A percentile compares a stretch with the other conserved stretches of the same genome.
Conservation (phyloP, 2,113 vertebrate genomes). For the Grallaria varia region DNA sequence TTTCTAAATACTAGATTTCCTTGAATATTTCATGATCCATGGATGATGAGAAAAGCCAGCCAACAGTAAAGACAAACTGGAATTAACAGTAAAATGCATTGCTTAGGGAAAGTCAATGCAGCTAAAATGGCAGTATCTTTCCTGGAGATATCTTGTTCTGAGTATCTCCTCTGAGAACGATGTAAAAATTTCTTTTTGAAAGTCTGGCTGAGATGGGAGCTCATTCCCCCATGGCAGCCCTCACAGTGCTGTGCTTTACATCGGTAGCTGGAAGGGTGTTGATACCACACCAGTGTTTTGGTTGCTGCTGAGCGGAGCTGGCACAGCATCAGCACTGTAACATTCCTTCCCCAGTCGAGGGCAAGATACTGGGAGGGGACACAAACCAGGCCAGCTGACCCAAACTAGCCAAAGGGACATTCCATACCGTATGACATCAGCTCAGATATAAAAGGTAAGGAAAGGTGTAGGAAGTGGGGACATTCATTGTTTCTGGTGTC, state of each 20-base stretch:
- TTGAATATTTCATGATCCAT: neutral
- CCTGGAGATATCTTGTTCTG: neutral
- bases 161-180: neutral
- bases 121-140: neutral
- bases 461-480: too few species aligned
- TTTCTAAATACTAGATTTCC: neutral
- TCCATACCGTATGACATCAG: too few species aligned
- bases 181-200: neutral
- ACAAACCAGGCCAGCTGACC: too few species aligned
- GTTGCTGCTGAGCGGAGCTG: too few species aligned
- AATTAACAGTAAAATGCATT: neutral
- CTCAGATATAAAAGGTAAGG: too few species aligned
- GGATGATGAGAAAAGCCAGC: neutral
- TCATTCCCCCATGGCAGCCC: neutral
- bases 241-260: neutral
- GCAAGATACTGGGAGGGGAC: too few species aligned
- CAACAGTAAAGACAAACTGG: neutral
- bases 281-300: neutral
- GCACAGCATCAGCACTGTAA: too few species aligned
- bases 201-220: neutral
- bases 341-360: too few species aligned
- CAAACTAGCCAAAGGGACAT: too few species aligned
- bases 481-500: too few species aligned
- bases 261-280: neutral
- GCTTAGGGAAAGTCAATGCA: neutral